Percentiles rank a stretch among this genome's conserved stretches.
These are phyloP conservation scores for Stigmatopora argus DNA, from an alignment of 2,113 vertebrate genomes.

Conservation along the genomic window DNA sequence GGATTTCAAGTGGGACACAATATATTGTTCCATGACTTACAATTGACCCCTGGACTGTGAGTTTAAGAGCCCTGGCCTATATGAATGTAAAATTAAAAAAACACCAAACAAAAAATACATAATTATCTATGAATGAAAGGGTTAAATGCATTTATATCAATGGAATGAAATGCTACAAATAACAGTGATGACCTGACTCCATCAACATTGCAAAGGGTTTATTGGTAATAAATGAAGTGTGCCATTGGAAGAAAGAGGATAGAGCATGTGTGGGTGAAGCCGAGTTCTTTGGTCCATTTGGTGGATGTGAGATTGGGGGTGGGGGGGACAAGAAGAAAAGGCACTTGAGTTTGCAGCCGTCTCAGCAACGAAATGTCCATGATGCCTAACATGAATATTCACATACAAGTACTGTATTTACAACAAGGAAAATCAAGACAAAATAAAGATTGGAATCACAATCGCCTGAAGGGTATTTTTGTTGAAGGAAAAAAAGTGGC, in stretches of 20 bases:
- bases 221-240: constrained; percentile 74
- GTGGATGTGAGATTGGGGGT: constrained; percentile 22
- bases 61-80: too few relatives aligned
- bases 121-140: too few relatives aligned
- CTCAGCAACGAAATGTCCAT: constrained; percentile 49
- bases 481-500: not conserved
- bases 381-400: constrained; percentile 60
- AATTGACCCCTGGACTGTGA: too few relatives aligned
- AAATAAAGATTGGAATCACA: not conserved
- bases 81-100: too few relatives aligned
- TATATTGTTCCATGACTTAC: too few relatives aligned
- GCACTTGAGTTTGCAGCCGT: constrained; percentile 77
- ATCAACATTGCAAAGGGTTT: constrained; percentile 69
- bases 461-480: constrained; percentile 20
- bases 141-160: too few relatives aligned
- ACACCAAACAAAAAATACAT: too few relatives aligned
- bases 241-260: constrained; percentile 62
- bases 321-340: constrained; percentile 66
- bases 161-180: not conserved
- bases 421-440: constrained; percentile 33
- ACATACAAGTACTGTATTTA: constrained; percentile 69
- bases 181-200: not conserved
- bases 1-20: too few relatives aligned
- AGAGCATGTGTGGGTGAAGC: constrained; percentile 39
- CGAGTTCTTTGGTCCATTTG: constrained; percentile 73